These are phyloP conservation scores for Sebastes kiyomatsui DNA, from an alignment of 2,797 vertebrate species.

Conservation along the genomic window DNA sequence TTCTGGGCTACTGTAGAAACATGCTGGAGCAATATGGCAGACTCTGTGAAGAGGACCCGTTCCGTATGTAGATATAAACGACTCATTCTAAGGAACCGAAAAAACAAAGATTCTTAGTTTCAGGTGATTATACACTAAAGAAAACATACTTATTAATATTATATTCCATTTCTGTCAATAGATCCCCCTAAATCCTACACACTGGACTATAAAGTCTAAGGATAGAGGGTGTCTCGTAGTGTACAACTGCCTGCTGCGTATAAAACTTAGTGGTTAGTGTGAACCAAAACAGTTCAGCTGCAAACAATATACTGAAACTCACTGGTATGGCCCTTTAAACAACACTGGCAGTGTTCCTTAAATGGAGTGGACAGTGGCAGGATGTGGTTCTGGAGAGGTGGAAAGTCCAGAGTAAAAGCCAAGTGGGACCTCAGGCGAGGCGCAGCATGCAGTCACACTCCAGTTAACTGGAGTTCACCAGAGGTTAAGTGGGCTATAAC, in stretches of 20 bases:
- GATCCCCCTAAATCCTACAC: background rate
- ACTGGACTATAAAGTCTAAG: background rate
- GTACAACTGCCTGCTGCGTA: background rate
- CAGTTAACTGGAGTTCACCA: conserved; percentile 61
- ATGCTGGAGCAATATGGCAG: too few species aligned
- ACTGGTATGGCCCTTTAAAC: conserved; percentile 7
- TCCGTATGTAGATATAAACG: too few species aligned
- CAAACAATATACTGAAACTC: background rate
- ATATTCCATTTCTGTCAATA: background rate
- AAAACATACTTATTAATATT: background rate
- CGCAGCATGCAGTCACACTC: conserved; percentile 48
- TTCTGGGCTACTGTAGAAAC: too few species aligned
- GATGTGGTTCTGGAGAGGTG: conserved; percentile 48
- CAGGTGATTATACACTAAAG: background rate
- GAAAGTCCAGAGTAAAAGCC: conserved; percentile 56
- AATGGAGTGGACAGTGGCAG: conserved; percentile 43
- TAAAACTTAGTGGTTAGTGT: background rate
- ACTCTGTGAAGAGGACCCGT: too few species aligned
- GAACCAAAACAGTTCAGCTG: background rate
- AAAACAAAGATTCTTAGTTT: background rate
- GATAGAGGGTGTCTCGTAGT: background rate
- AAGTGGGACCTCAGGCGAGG: conserved; percentile 41
- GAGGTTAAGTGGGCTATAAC: conserved; percentile 61
- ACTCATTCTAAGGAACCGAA: too few species aligned
- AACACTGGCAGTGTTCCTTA: background rate